A percentile compares a stretch with the other conserved stretches of the same genome.
These are phyloP conservation scores for Ormyrus rosae DNA, from an alignment of 2,888 invertebrate genomes.

Conservation along the genomic window DNA sequence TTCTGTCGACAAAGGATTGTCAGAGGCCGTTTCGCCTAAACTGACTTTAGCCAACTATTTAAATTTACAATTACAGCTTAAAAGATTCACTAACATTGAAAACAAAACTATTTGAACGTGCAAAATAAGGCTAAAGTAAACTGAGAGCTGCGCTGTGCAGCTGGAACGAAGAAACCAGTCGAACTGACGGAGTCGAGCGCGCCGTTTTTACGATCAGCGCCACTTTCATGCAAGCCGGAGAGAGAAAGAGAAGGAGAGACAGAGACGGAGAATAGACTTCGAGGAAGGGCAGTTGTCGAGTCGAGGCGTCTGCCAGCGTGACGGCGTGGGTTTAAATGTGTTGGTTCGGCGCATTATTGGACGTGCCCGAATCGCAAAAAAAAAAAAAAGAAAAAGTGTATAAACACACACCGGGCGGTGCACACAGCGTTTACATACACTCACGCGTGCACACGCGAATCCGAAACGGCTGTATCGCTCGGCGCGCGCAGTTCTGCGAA, in stretches of 20 bases:
- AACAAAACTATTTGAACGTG: no score
- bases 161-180: conserved; percentile 45
- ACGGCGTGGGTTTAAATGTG: neutral
- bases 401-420: conserved; percentile 19
- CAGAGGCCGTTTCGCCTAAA: no score
- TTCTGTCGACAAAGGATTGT: no score
- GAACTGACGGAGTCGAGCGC: conserved; percentile 45
- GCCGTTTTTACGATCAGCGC: conserved; percentile 53
- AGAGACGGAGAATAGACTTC: conserved; percentile 11
- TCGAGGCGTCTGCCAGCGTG: conserved; percentile 30
- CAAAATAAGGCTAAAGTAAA: no score
- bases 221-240: conserved; percentile 19
- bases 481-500: conserved; percentile 33
- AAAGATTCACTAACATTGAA: no score
- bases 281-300: conserved; percentile 45
- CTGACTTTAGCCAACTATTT: no score
- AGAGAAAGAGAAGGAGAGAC: conserved; percentile 25
- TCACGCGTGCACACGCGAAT: neutral
- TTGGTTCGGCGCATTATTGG: neutral
- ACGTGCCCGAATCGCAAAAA: conserved; percentile 27
- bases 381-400: conserved; percentile 28
- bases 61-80: no score
- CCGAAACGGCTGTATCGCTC: neutral
- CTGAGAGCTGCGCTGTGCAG: neutral
- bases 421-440: neutral